A percentile compares a stretch with the other conserved stretches of the same genome.
Evolutionary conservation across 2,797 vertebrate genomes (phyloP).

Genomic region (Micrastur ruficollis): DNA sequence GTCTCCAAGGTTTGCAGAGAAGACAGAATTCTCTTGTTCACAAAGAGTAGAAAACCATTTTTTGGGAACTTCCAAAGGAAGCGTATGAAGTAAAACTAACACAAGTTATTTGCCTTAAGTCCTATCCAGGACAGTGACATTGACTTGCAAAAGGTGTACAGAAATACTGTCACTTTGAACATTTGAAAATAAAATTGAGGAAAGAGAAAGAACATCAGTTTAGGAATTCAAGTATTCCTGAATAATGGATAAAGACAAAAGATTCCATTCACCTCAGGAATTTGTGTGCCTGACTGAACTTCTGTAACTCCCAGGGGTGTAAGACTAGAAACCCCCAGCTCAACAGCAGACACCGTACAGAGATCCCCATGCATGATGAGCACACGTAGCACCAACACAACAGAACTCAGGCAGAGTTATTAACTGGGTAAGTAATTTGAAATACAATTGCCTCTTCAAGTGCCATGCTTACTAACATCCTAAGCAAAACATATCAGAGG

Average conservation of each 20-base stretch:
- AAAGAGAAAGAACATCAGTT: neutral
- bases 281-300: neutral
- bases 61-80: neutral
- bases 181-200: neutral
- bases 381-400: fast-evolving
- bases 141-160: neutral
- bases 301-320: fast-evolving
- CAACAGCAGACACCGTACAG: fast-evolving
- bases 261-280: neutral
- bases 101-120: neutral
- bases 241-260: neutral
- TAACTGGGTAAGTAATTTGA: too few relatives aligned
- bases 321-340: neutral
- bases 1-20: neutral
- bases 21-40: neutral
- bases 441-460: neutral
- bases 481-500: neutral
- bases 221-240: neutral
- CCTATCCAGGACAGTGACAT: fast-evolving
- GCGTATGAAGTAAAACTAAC: neutral
- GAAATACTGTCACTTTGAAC: neutral
- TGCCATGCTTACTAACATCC: neutral
- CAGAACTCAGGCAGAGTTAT: neutral
- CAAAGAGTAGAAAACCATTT: neutral
- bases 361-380: neutral